Percentiles rank a stretch among this genome's conserved stretches.
These are phyloP conservation scores for Manis javanica DNA, from an alignment of 2,797 vertebrate genomes.

Conservation along the genomic window DNA sequence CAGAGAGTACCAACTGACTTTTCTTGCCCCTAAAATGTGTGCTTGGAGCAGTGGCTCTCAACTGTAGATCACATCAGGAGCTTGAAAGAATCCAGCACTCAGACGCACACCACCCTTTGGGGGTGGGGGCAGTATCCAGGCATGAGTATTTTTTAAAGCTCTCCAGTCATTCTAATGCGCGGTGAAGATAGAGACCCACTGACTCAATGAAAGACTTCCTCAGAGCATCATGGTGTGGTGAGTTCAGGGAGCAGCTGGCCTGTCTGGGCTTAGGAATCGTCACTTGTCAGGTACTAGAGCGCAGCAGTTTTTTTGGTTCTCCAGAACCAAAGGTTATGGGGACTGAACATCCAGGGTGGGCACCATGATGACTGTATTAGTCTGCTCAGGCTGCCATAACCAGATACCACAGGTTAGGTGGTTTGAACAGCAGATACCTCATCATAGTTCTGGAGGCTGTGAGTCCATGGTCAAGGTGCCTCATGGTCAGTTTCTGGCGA, in stretches of 20 bases:
- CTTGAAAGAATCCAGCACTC: not conserved
- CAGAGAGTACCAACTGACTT: not conserved
- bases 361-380: rapidly evolving
- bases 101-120: not conserved
- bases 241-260: not conserved
- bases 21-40: not conserved
- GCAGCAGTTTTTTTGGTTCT: not conserved
- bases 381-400: not conserved
- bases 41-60: not conserved
- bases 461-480: not conserved
- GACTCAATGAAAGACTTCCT: not conserved
- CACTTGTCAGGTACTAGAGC: not conserved
- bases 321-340: not conserved
- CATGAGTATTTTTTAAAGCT: not conserved
- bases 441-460: not conserved
- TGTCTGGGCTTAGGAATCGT: not conserved
- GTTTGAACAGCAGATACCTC: not conserved
- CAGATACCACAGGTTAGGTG: not conserved
- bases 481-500: not conserved
- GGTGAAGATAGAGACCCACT: not conserved
- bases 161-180: not conserved
- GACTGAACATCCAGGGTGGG: not conserved
- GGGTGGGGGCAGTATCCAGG: not conserved
- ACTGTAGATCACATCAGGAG: not conserved
- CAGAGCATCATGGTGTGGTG: not conserved